Conservation (phyloP, 2,113 vertebrate species). For the Mus pahari region DNA sequence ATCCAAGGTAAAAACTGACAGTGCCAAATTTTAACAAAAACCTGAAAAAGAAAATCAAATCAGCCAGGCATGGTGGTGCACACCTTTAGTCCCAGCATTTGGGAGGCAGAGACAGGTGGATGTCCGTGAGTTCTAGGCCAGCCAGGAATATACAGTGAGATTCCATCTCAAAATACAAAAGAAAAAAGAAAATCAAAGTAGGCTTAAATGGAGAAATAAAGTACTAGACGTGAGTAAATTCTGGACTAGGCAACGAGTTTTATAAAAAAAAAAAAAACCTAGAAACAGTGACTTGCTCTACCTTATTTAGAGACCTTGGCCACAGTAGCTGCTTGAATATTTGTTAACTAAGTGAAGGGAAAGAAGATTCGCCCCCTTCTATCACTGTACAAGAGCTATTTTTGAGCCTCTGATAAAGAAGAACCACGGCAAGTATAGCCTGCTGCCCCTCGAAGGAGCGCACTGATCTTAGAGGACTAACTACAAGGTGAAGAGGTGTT, state of each 20-base stretch:
- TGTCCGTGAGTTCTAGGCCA: neutral
- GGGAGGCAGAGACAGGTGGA: neutral
- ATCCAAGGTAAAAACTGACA: slow-evolving; percentile 97
- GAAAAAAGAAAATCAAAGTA: slow-evolving; percentile 5
- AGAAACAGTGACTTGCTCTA: neutral
- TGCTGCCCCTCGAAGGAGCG: neutral
- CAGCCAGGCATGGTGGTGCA: neutral
- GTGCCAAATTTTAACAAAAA: slow-evolving; percentile 95
- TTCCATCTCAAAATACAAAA: neutral
- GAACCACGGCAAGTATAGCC: neutral
- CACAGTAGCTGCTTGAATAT: neutral
- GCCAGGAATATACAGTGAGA: neutral
- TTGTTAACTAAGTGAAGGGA: neutral
- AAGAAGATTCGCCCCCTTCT: neutral
- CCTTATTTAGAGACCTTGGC: slow-evolving; percentile 12
- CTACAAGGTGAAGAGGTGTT: neutral
- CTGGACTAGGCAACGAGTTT: neutral
- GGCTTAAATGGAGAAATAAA: slow-evolving; percentile 18
- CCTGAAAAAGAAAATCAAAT: slow-evolving; percentile 83
- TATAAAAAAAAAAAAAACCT: neutral
- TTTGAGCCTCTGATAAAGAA: slow-evolving; percentile 19
- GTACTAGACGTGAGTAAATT: neutral
- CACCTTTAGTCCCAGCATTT: neutral
- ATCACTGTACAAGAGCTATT: neutral
- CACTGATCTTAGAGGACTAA: slow-evolving; percentile 23